Conservation (phyloP, 2,113 vertebrate genomes). For the Hemiprocne comata region DNA sequence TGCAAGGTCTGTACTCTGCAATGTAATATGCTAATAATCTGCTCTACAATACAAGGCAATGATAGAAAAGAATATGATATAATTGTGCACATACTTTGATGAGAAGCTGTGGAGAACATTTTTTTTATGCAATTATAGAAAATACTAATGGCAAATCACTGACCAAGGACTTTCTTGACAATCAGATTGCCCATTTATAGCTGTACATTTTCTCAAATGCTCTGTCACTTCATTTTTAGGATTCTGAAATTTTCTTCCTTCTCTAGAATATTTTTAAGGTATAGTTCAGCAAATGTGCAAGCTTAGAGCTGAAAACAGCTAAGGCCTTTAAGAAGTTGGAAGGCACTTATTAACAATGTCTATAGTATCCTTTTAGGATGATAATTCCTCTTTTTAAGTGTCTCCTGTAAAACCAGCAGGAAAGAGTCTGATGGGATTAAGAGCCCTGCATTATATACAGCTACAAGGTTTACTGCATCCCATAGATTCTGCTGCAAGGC, state of each 20-base stretch:
- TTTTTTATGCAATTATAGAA: neutral
- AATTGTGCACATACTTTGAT: neutral
- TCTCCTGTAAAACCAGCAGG: constrained; percentile 41
- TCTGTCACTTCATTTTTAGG: neutral
- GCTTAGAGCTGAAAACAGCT: neutral
- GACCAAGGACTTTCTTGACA: neutral
- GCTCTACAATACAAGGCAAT: neutral
- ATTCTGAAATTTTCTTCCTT: neutral
- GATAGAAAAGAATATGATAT: constrained; percentile 13
- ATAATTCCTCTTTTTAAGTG: constrained; percentile 65
- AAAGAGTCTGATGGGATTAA: constrained; percentile 27
- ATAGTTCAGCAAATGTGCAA: neutral
- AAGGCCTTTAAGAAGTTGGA: neutral
- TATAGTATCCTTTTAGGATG: constrained; percentile 38
- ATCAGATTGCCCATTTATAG: neutral
- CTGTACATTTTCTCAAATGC: neutral
- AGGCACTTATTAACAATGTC: constrained; percentile 31
- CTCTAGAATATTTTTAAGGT: neutral
- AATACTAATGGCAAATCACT: neutral
- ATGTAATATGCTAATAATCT: neutral
- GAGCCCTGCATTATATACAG: neutral
- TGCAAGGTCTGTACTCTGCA: constrained; percentile 30
- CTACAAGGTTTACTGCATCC: neutral
- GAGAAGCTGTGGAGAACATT: neutral
- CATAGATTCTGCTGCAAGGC: constrained; percentile 31